A percentile compares a stretch with the other conserved stretches of the same genome.
phyloP scores from a whole-genome alignment of 2,113 vertebrate genomes.

The Cettia cetti region DNA sequence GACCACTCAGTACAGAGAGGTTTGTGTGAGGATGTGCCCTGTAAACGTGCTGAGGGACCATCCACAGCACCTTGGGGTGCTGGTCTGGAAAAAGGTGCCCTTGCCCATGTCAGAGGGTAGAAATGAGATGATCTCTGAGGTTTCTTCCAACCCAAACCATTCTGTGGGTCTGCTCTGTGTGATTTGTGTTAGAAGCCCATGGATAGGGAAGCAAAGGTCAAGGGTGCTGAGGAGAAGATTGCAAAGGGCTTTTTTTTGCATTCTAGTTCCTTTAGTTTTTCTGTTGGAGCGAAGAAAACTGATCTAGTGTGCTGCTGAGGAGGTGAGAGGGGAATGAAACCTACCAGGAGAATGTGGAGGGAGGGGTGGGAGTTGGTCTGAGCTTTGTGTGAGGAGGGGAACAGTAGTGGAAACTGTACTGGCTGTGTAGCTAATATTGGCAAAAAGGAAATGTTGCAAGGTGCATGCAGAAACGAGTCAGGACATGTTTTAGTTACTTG shows the following conservation, averaged over 20 bases:
- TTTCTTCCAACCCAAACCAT: not conserved
- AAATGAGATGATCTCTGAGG: not conserved
- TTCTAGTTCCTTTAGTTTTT: not conserved
- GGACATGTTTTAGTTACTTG: not conserved
- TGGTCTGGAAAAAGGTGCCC: not conserved
- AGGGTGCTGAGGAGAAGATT: not conserved
- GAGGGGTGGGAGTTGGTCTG: not conserved
- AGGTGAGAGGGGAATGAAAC: not conserved
- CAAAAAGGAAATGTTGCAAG: not conserved
- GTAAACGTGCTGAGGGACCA: fast-evolving
- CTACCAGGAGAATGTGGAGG: not conserved
- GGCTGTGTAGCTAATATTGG: not conserved
- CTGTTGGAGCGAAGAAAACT: not conserved
- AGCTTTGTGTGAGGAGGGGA: not conserved
- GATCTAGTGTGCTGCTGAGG: not conserved
- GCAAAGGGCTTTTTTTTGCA: not conserved
- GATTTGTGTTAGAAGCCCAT: not conserved
- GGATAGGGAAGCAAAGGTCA: not conserved
- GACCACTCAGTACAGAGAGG: not conserved
- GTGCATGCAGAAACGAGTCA: not conserved
- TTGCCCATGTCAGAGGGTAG: not conserved
- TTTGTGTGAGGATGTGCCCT: not conserved
- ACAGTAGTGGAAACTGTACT: not conserved
- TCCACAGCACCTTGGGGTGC: not conserved
- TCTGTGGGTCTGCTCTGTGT: not conserved